These are phyloP conservation scores for Lomographa bimaculata DNA, from an alignment of 2,888 invertebrate species.

Conservation along the genomic window DNA sequence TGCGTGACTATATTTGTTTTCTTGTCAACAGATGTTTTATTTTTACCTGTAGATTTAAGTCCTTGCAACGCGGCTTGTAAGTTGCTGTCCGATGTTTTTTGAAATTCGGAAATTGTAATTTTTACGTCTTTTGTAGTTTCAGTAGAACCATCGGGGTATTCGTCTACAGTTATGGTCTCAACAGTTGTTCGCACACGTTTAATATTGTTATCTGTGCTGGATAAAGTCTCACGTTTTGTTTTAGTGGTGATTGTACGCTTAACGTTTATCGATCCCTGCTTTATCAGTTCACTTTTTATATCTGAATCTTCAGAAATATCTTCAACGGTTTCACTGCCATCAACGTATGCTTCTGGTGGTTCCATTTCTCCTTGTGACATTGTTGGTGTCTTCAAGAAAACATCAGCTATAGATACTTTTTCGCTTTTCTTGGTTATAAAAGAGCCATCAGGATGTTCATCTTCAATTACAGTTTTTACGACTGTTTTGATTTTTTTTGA, in stretches of 20 bases:
- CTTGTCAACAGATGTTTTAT: constrained; percentile 71
- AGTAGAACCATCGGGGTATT: constrained; percentile 80
- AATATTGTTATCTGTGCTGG: constrained; percentile 76
- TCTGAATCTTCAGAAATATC: constrained; percentile 68
- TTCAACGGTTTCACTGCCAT: constrained; percentile 67
- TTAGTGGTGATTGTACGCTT: constrained; percentile 73
- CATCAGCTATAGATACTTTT: constrained; percentile 69
- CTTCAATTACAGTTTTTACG: constrained; percentile 59
- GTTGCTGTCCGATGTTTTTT: constrained; percentile 72
- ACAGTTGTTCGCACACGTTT: constrained; percentile 84
- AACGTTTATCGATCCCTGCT: constrained; percentile 58
- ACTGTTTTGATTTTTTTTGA: constrained; percentile 67
- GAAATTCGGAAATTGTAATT: constrained; percentile 78
- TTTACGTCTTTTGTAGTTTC: constrained; percentile 81
- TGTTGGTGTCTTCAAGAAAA: constrained; percentile 47
- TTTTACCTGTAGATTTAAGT: constrained; percentile 66
- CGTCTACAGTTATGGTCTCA: constrained; percentile 75
- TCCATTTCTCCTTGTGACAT: constrained; percentile 39
- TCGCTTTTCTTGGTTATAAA: constrained; percentile 68
- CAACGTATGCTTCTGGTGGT: constrained; percentile 48
- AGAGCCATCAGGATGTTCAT: constrained; percentile 72
- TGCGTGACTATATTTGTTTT: constrained; percentile 76
- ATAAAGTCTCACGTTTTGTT: constrained; percentile 73
- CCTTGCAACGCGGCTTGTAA: constrained; percentile 75
- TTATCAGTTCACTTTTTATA: constrained; percentile 62